Evolutionary conservation across 2,797 vertebrate genomes (phyloP), one percentile per base, ranked within the genome.

Genomic region (Poecilia picta): DNA sequence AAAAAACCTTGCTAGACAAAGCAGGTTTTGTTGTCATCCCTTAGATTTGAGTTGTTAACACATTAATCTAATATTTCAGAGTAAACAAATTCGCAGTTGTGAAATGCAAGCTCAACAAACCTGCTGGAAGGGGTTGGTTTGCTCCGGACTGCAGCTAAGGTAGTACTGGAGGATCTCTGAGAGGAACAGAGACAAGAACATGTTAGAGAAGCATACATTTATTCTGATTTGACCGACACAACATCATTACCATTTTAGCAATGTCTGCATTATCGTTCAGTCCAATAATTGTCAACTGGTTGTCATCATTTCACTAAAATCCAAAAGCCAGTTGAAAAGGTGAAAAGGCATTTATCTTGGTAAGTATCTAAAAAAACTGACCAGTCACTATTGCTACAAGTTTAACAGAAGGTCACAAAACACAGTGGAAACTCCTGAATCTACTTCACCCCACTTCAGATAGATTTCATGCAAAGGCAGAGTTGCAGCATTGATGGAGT

Each of bases 51-150:
- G 43, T 11, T 46, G 78, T 55, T 77, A 43, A 47, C 45, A n/a
- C 16, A 31, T 47, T 1, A 66, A 39, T 25, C 33, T 4, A 39
- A 68, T 5, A 18, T 78, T 45, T 55, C 15, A 20, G 13, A 18
- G 23, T n/a, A 55, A 53, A 4, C 4, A 25, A 76, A 62, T 53
- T 23, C 0, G 62, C 73, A 36, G 3, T 57, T 68, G 18, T 33
- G 78, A 18, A 94, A 92, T 57, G 73, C 8, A 70, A 31, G 68
- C 39, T 20, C 45, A 75, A 90, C 94, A 62, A 86, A 95, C 94
- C 94, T 99, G 98, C 91, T 99, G 98, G 93, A 98, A 99, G 75
- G 98, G 98, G 93, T 99, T 99, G 80, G 94, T 85, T 79, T 96
- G 96, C 0, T 95, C 96, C 84, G 95, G 83, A 33, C 91, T 96